Percentiles rank a stretch among this genome's conserved stretches.
These are phyloP conservation scores for Serranus cabrilla DNA, from an alignment of 2,797 vertebrate species.

Conservation along the genomic window DNA sequence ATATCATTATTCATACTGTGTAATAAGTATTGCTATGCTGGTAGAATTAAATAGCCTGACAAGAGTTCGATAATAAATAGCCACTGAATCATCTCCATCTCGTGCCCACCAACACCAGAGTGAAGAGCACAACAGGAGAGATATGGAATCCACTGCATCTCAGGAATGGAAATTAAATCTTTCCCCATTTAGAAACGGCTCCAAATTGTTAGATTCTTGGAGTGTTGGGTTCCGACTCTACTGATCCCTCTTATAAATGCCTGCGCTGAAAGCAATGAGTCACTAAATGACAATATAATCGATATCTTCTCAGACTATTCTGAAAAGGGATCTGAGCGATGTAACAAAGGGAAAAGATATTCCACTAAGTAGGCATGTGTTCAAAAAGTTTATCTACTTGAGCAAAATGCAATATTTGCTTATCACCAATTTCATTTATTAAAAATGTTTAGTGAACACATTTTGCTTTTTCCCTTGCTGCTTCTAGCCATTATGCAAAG, in stretches of 20 bases:
- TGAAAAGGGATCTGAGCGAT: not conserved
- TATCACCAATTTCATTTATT: not conserved
- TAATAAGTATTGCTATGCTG: not conserved
- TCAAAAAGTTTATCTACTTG: not conserved
- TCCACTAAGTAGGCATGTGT: not conserved
- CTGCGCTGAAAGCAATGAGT: not conserved
- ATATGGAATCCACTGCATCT: conserved; percentile 4
- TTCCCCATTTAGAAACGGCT: not conserved
- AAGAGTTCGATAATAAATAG: not conserved
- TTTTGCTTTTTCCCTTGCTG: not conserved
- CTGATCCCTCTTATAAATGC: not conserved
- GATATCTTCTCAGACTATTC: not conserved
- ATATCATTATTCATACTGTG: not conserved
- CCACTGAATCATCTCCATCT: not conserved
- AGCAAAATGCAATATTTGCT: not conserved
- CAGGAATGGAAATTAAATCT: accelerated
- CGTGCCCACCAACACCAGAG: not conserved
- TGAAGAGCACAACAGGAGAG: not conserved
- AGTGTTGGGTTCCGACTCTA: not conserved
- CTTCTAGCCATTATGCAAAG: not conserved
- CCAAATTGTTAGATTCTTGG: not conserved
- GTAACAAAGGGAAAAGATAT: not conserved
- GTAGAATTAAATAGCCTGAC: not conserved
- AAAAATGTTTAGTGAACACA: too few relatives aligned
- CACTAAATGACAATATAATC: too few relatives aligned